Conservation (phyloP, 2,113 vertebrate species). For the Dolichallabes microphthalmus region DNA sequence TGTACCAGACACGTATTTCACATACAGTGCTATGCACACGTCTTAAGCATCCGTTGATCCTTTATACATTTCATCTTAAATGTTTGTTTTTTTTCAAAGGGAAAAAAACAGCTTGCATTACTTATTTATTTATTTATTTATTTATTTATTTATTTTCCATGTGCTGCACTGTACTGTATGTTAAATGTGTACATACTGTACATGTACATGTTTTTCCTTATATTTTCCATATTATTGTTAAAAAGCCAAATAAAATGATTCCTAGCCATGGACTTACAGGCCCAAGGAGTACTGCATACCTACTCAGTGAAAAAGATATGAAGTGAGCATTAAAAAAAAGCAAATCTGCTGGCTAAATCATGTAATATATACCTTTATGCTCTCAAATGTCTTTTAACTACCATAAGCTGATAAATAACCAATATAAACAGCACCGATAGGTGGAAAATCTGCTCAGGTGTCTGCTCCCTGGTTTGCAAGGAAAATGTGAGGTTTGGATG, state of each 20-base stretch:
- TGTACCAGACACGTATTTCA: neutral
- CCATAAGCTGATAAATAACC: neutral
- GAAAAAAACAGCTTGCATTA: neutral
- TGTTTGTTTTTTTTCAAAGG: neutral
- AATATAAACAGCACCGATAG: neutral
- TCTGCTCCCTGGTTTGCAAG: constrained; percentile 34
- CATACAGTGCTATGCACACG: too few species aligned
- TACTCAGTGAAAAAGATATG: neutral
- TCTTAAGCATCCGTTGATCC: neutral
- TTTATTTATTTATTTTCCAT: too few species aligned
- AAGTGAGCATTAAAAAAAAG: neutral
- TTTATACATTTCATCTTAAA: neutral
- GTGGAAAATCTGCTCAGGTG: neutral
- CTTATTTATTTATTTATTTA: too few species aligned
- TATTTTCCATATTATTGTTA: neutral
- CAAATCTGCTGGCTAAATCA: too few species aligned
- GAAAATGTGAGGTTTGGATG: constrained; percentile 53
- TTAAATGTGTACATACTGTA: neutral
- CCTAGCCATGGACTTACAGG: neutral
- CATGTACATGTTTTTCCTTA: neutral
- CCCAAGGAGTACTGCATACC: neutral
- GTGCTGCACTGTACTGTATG: neutral
- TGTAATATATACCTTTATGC: neutral
- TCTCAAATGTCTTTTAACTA: neutral
- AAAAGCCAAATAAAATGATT: neutral